A percentile compares a stretch with the other conserved stretches of the same genome.
Conservation (phyloP, 2,888 invertebrate genomes). For the Anorthoa munda region DNA sequence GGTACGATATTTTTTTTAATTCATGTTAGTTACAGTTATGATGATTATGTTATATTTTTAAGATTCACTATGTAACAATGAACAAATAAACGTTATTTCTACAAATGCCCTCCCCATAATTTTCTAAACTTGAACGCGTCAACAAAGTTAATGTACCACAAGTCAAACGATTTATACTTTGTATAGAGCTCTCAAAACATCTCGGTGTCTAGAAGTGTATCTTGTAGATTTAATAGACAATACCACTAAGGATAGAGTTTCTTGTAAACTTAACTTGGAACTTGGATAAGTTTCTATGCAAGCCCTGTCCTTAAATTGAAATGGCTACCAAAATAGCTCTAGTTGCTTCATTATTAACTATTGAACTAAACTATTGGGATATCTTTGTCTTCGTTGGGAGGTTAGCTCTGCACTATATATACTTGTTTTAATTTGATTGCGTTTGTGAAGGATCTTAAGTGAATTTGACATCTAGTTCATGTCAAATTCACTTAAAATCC, state of each 20-base stretch:
- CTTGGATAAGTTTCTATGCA: conserved; percentile 86
- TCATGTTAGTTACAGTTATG: too few species aligned
- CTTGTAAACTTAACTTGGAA: conserved; percentile 83
- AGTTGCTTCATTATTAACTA: conserved; percentile 83
- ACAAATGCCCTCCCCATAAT: background rate
- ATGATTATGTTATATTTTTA: too few species aligned
- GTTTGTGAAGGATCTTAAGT: conserved; percentile 27
- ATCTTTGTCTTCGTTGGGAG: conserved; percentile 60
- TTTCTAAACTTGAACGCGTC: conserved; percentile 14
- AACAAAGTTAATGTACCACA: conserved; percentile 58
- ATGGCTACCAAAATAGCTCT: conserved; percentile 86
- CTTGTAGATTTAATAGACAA: conserved; percentile 89
- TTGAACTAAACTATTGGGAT: conserved; percentile 75
- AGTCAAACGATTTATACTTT: conserved; percentile 74
- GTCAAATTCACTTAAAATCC: conserved; percentile 34
- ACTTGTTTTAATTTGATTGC: conserved; percentile 40
- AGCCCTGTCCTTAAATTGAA: conserved; percentile 88
- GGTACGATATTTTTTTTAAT: too few species aligned
- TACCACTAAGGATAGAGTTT: conserved; percentile 85
- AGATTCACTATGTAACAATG: too few species aligned
- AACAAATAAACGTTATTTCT: background rate
- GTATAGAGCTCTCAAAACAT: conserved; percentile 77
- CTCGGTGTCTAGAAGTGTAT: conserved; percentile 80
- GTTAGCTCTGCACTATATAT: conserved; percentile 47
- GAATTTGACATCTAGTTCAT: conserved; percentile 22